Conservation (phyloP, 2,113 vertebrate species). For the Myotis davidii region DNA sequence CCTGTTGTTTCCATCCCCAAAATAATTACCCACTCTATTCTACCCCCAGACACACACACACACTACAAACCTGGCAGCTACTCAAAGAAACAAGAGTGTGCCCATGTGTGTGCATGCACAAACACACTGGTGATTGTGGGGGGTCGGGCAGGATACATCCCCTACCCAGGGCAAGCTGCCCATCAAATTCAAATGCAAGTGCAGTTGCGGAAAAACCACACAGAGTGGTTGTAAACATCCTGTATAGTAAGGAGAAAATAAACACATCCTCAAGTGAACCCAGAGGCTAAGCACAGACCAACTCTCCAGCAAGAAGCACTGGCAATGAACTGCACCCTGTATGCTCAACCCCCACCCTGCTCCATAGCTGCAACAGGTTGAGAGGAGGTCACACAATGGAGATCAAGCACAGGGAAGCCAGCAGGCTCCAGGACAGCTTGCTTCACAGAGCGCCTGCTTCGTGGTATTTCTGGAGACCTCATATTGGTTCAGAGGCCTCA, state of each 20-base stretch:
- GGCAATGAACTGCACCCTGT: fast-evolving
- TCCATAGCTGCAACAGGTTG: background rate
- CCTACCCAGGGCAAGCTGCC: conserved; percentile 64
- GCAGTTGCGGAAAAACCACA: conserved; percentile 55
- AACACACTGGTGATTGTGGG: background rate
- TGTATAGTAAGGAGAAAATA: conserved; percentile 68
- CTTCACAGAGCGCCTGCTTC: background rate
- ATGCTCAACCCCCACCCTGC: fast-evolving
- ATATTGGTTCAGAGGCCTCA: background rate
- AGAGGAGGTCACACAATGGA: too few relatives aligned
- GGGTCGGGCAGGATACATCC: background rate
- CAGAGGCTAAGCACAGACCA: background rate
- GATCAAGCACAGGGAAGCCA: background rate
- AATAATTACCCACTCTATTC: conserved; percentile 78
- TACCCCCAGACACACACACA: conserved; percentile 50
- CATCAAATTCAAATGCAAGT: conserved; percentile 72
- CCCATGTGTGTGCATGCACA: background rate
- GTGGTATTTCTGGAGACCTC: background rate
- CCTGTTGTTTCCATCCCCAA: conserved; percentile 65
- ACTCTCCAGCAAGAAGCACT: background rate
- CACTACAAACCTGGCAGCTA: conserved; percentile 65
- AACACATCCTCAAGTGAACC: conserved; percentile 71
- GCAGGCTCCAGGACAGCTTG: background rate
- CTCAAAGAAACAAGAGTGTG: conserved; percentile 33
- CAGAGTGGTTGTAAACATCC: conserved; percentile 64